Evolutionary conservation across 2,888 invertebrate species (phyloP), one percentile per base, ranked within the genome.

Genomic region (Ectemnius lituratus): DNA sequence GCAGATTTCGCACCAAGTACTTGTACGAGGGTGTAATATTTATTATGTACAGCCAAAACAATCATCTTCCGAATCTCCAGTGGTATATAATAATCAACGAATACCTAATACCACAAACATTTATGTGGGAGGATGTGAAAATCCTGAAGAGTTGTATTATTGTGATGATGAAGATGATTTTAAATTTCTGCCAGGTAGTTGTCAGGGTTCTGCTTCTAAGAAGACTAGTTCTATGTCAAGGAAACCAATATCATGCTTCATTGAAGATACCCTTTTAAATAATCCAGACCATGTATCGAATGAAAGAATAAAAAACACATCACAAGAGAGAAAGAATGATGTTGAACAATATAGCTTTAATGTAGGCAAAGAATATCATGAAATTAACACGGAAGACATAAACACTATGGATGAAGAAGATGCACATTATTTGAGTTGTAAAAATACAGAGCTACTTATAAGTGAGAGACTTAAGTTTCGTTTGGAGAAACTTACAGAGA

Each of bases 401-500:
- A 6, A 57, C n/a, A 57, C 49, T n/a, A 0, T 20, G 3, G 62
- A 61, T 5, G 46, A 61, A 0, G 59, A 62, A 16, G 6, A 62
- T 16, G 27, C 23, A 23, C 47, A 59, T 47, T n/a, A 27, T 70
- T 2, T 52, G 2, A n/a, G 76, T n/a, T 46, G 14, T 1, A 57
- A 73, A 14, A 45, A 64, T 52, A 61, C 62, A n/a, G 58, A 76
- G 4, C 61, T 70, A 14, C 69, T 88, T 0, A 75, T 90, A 3
- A 83, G 70, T 16, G 76, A 84, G 0, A 87, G 82, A 67, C 78
- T 75, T 0, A 85, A 78, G 67, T 68, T 74, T 47, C 83, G 87
- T 23, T 76, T 91, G 11, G 66, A 85, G 47, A 82, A 88, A 45
- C 77, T 91, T 8, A 79, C 90, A 11, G 70, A 84, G 52, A 85